Conservation (phyloP, 2,113 vertebrate species). For the Spermophilus dauricus region DNA sequence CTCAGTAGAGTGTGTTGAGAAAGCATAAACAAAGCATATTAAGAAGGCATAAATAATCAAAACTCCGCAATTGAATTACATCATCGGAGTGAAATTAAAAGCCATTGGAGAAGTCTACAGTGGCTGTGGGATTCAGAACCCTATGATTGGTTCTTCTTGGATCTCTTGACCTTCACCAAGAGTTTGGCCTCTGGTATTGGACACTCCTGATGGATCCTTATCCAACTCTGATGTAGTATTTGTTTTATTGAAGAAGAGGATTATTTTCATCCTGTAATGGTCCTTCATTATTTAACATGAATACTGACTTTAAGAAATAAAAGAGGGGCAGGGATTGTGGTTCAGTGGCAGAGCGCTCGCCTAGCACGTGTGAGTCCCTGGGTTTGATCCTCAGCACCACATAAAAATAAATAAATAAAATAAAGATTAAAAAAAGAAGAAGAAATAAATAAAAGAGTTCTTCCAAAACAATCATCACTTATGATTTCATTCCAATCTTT, state of each 20-base stretch:
- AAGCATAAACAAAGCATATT: conserved; percentile 54
- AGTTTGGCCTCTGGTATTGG: not conserved
- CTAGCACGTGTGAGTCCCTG: too few species aligned
- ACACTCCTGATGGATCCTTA: not conserved
- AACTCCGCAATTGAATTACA: conserved; percentile 36
- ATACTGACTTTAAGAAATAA: not conserved
- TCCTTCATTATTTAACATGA: conserved; percentile 1
- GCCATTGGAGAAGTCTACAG: not conserved
- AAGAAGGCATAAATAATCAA: conserved; percentile 60
- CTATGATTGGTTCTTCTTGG: not conserved
- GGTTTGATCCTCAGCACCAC: too few species aligned
- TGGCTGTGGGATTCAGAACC: not conserved
- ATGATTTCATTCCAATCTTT: conserved; percentile 41
- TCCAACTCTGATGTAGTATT: not conserved
- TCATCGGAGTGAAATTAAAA: conserved; percentile 45
- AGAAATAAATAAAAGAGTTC: not conserved
- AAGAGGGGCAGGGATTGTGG: accelerated
- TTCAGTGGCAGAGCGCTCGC: too few species aligned
- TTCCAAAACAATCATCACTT: not conserved
- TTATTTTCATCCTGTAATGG: conserved; percentile 6
- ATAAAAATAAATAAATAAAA: too few species aligned
- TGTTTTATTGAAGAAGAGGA: conserved; percentile 32
- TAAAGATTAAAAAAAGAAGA: too few species aligned
- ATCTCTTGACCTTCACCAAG: not conserved
- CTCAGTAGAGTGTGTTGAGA: conserved; percentile 48